phyloP scores from a whole-genome alignment of 2,888 invertebrate genomes.

The Deilephila porcellus region DNA sequence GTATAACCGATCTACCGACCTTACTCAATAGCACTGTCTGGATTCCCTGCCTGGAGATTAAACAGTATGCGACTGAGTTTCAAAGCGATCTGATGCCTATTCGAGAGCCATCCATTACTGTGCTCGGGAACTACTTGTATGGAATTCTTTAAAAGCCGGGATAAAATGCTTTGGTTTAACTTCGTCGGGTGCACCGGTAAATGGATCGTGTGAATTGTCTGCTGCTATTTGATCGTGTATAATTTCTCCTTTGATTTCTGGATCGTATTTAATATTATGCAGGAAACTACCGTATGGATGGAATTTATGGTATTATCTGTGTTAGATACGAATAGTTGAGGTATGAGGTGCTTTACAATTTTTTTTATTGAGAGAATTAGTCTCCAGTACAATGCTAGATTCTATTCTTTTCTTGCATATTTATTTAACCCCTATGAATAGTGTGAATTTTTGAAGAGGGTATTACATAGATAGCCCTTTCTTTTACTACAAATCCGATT shows the following conservation, averaged over 20 bases:
- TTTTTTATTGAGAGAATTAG: no score
- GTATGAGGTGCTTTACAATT: no score
- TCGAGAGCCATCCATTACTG: conserved; percentile 1
- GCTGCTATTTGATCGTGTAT: neutral
- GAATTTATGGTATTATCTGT: neutral
- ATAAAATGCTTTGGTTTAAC: neutral
- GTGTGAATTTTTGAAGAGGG: no score
- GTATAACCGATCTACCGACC: neutral
- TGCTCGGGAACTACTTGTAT: neutral
- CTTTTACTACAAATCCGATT: no score
- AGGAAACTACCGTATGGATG: neutral
- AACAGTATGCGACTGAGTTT: neutral
- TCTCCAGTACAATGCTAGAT: no score
- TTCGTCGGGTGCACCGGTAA: neutral
- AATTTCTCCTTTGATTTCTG: neutral
- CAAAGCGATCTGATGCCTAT: neutral
- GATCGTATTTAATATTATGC: neutral
- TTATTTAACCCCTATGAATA: no score
- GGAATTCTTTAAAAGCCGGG: conserved; percentile 3
- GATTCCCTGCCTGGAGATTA: conserved; percentile 8
- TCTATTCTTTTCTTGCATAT: no score
- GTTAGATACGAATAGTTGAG: no score
- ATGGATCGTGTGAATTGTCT: neutral
- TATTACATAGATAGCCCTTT: no score
- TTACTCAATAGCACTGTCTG: neutral